Evolutionary conservation across 2,888 invertebrate genomes (phyloP).

Genomic region (Tanytarsus gracilentus): DNA sequence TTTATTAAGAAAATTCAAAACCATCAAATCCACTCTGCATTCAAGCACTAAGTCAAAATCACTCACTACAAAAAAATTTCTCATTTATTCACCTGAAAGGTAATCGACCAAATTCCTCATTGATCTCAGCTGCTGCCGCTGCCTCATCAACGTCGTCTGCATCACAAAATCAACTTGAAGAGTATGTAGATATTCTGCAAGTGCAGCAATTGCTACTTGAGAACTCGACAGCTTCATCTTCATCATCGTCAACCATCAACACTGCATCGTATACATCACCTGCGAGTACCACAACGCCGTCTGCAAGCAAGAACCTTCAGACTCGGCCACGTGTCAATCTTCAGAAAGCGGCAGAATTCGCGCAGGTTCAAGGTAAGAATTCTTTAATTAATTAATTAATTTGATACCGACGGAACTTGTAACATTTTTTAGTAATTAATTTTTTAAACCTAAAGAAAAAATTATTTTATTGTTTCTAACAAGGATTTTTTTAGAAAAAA

Average conservation of each 20-base stretch:
- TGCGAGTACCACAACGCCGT: slow-evolving; percentile 33
- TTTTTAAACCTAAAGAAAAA: no score
- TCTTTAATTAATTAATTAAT: no score
- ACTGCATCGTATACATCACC: slow-evolving; percentile 35
- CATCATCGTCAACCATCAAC: slow-evolving; percentile 29
- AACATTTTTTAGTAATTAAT: no score
- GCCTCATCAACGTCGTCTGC: not conserved
- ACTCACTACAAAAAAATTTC: not conserved
- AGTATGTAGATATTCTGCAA: slow-evolving; percentile 76
- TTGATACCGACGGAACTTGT: no score
- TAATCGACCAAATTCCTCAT: slow-evolving; percentile 19
- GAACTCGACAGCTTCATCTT: slow-evolving; percentile 34
- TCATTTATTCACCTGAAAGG: slow-evolving; percentile 1
- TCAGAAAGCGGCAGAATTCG: slow-evolving; percentile 43
- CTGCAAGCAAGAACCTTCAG: slow-evolving; percentile 36
- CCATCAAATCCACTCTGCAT: no score
- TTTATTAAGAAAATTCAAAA: not conserved
- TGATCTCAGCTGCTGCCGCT: no score
- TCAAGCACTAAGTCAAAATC: not conserved
- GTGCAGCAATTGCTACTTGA: slow-evolving; percentile 66
- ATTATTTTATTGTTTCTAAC: no score
- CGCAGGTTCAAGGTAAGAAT: slow-evolving; percentile 41
- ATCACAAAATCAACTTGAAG: slow-evolving; percentile 46
- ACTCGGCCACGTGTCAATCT: slow-evolving; percentile 42
- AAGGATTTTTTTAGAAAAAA: no score